phyloP scores from a whole-genome alignment of 2,888 invertebrate species.

The Caradrina clavipalpis region DNA sequence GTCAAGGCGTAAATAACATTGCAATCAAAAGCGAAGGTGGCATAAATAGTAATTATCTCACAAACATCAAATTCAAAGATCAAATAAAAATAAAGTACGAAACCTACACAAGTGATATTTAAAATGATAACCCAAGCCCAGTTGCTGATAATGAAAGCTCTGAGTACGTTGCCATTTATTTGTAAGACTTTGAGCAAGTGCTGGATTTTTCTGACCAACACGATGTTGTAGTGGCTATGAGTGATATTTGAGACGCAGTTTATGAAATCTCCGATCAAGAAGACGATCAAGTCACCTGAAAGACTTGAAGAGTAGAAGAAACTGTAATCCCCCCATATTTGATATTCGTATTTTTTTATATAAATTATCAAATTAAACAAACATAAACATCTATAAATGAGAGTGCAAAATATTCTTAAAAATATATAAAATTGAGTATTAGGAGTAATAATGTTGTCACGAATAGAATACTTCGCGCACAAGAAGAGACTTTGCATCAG shows the following conservation, averaged over 20 bases:
- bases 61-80: background rate
- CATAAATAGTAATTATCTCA: background rate
- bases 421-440: background rate
- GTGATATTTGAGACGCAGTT: background rate
- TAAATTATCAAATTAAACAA: background rate
- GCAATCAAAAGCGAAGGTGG: conserved; percentile 1
- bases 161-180: background rate
- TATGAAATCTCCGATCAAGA: background rate
- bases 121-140: conserved; percentile 9
- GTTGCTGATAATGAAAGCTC: background rate
- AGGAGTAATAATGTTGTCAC: background rate
- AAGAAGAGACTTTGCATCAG: background rate
- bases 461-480: background rate
- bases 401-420: background rate
- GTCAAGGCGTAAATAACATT: conserved; percentile 14
- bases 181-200: background rate
- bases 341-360: background rate
- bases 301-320: background rate
- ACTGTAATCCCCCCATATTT: background rate
- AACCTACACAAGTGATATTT: conserved; percentile 3
- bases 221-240: background rate
- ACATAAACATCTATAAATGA: background rate
- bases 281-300: background rate
- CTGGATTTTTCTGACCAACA: background rate
- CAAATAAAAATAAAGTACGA: background rate